Evolutionary conservation across 2,888 invertebrate species (phyloP).

Genomic region (Isotomurus palustris): DNA sequence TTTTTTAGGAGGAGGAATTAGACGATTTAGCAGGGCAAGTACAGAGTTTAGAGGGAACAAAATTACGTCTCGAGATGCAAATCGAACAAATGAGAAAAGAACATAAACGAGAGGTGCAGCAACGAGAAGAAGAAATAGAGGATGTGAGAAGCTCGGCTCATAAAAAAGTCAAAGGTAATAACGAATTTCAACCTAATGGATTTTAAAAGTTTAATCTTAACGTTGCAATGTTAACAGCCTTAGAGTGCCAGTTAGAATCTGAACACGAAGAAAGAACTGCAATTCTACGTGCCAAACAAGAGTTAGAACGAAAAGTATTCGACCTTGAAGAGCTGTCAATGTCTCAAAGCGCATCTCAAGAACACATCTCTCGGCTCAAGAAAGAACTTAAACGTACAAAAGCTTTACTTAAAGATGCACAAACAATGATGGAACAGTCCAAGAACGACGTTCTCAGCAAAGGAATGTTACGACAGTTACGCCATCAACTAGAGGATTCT

Average conservation of each 20-base stretch:
- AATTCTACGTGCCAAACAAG: conserved; percentile 81
- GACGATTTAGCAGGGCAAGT: conserved; percentile 92
- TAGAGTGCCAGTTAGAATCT: conserved; percentile 86
- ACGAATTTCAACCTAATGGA: too few relatives aligned
- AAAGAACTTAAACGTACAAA: conserved; percentile 84
- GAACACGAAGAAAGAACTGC: conserved; percentile 88
- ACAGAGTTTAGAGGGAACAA: conserved; percentile 84
- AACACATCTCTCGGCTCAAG: conserved; percentile 67
- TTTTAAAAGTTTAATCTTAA: too few relatives aligned
- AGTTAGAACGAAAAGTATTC: conserved; percentile 78
- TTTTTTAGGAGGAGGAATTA: conserved; percentile 73
- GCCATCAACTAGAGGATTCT: conserved; percentile 60
- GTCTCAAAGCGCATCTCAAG: conserved; percentile 68
- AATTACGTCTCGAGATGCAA: conserved; percentile 87
- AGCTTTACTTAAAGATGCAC: conserved; percentile 84
- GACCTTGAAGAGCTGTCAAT: conserved; percentile 60
- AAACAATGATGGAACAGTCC: conserved; percentile 81
- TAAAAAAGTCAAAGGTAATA: conserved; percentile 81
- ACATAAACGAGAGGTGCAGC: conserved; percentile 79
- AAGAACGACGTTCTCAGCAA: conserved; percentile 82
- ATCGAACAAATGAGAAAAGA: conserved; percentile 88
- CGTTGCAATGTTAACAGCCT: conserved; percentile 56
- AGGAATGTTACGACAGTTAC: conserved; percentile 67
- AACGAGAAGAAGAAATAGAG: conserved; percentile 88
- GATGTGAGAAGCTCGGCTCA: conserved; percentile 83